A percentile compares a stretch with the other conserved stretches of the same genome.
These are phyloP conservation scores for Acrocera orbiculus DNA, from an alignment of 2,888 invertebrate genomes.

Conservation along the genomic window DNA sequence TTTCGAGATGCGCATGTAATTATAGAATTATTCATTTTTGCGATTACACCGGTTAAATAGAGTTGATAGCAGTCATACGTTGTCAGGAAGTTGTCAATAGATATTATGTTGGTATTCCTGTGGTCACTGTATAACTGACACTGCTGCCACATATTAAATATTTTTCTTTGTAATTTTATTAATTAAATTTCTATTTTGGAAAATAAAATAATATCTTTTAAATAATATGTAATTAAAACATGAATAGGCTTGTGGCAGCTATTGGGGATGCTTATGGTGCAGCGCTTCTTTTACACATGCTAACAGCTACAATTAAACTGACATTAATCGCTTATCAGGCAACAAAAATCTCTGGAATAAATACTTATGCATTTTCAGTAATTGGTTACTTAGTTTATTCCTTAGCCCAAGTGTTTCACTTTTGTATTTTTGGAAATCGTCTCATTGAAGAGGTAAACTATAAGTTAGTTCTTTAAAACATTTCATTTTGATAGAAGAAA, in stretches of 20 bases:
- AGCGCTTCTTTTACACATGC: constrained; percentile 69
- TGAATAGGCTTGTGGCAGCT: constrained; percentile 58
- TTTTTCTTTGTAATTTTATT: too few species aligned
- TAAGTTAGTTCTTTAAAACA: neutral
- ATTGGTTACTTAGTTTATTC: constrained; percentile 65
- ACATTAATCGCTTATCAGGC: constrained; percentile 74
- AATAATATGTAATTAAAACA: too few species aligned
- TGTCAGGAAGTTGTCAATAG: too few species aligned
- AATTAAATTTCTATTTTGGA: too few species aligned
- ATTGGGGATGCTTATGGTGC: constrained; percentile 72
- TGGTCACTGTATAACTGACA: too few species aligned
- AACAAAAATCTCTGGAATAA: constrained; percentile 62
- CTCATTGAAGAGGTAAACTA: constrained; percentile 62
- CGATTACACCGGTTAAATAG: too few species aligned
- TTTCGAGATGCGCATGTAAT: too few species aligned
- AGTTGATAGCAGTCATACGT: too few species aligned
- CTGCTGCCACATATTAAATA: too few species aligned
- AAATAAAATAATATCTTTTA: too few species aligned
- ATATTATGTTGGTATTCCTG: too few species aligned
- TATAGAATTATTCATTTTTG: too few species aligned
- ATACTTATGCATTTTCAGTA: constrained; percentile 61
- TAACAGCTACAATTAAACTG: constrained; percentile 65
- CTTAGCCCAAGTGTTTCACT: constrained; percentile 68
- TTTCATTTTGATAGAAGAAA: constrained; percentile 2
- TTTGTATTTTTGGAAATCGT: constrained; percentile 73